phyloP scores from a whole-genome alignment of 2,113 vertebrate species.

The Coptodon bakossiorum region DNA sequence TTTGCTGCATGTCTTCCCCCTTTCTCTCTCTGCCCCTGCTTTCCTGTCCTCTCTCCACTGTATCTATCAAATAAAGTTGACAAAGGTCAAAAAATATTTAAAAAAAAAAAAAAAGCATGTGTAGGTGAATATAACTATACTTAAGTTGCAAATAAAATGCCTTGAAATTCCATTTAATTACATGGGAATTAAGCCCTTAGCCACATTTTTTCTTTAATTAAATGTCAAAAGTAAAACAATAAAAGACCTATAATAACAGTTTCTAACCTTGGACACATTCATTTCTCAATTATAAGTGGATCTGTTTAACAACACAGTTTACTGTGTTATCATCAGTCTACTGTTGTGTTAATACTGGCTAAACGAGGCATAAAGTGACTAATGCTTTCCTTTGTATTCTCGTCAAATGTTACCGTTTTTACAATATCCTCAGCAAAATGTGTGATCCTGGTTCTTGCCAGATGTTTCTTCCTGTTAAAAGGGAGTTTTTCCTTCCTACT shows the following conservation, averaged over 20 bases:
- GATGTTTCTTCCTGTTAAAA: not conserved
- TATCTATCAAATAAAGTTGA: not conserved
- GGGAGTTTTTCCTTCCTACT: not conserved
- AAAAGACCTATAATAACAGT: not conserved
- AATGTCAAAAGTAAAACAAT: not conserved
- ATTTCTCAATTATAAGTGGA: not conserved
- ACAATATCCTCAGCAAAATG: not conserved
- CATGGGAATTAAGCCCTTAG: not conserved
- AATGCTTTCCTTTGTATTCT: not conserved
- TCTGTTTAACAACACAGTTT: not conserved
- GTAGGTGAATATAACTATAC: not conserved
- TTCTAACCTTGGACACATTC: not conserved
- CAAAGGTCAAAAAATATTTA: not conserved
- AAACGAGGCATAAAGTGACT: not conserved
- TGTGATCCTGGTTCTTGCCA: not conserved
- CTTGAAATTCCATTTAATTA: not conserved
- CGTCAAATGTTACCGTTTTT: not conserved
- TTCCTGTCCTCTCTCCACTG: not conserved
- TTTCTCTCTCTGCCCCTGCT: not conserved
- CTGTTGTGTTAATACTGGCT: not conserved
- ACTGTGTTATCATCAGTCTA: rapidly evolving
- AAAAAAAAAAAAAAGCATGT: rapidly evolving
- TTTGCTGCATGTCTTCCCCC: not conserved
- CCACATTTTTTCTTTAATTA: not conserved
- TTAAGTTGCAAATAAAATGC: not conserved